These are phyloP conservation scores for Aleiodes alternator DNA, from an alignment of 2,888 invertebrate genomes.

Conservation along the genomic window DNA sequence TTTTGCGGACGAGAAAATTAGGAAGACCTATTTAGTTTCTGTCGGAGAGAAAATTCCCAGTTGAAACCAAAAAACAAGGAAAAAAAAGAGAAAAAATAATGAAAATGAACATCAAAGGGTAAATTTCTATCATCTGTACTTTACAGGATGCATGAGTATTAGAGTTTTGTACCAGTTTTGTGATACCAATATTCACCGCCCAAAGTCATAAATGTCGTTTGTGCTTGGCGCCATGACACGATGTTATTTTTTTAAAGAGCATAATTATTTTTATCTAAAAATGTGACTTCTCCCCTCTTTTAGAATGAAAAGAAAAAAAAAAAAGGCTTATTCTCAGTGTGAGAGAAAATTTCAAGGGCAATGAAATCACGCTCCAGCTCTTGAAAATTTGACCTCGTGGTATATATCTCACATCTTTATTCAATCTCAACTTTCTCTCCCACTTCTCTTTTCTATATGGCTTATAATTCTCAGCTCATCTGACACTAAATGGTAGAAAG, in stretches of 20 bases:
- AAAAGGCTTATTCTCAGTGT: slow-evolving; percentile 47
- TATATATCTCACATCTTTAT: slow-evolving; percentile 38
- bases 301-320: neutral
- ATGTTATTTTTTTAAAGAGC: slow-evolving; percentile 61
- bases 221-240: slow-evolving; percentile 46
- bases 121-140: slow-evolving; percentile 61
- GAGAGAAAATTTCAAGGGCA: slow-evolving; percentile 71
- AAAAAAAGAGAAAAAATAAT: neutral
- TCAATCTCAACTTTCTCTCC: slow-evolving; percentile 41
- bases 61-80: neutral
- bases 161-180: slow-evolving; percentile 21
- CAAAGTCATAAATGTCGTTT: slow-evolving; percentile 32
- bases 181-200: slow-evolving; percentile 15
- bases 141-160: slow-evolving; percentile 40
- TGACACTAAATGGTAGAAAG: slow-evolving; percentile 39
- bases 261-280: slow-evolving; percentile 74
- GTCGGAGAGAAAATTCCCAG: slow-evolving; percentile 53
- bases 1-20: slow-evolving; percentile 68
- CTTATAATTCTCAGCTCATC: slow-evolving; percentile 28
- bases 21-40: slow-evolving; percentile 63
- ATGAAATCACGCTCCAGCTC: slow-evolving; percentile 62
- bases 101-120: slow-evolving; percentile 67
- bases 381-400: slow-evolving; percentile 31
- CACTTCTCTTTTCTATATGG: slow-evolving; percentile 36
- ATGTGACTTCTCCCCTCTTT: slow-evolving; percentile 42